Percentiles rank a stretch among this genome's conserved stretches.
phyloP scores from a whole-genome alignment of 1,140 invertebrate species.

The Monochamus saltuarius region DNA sequence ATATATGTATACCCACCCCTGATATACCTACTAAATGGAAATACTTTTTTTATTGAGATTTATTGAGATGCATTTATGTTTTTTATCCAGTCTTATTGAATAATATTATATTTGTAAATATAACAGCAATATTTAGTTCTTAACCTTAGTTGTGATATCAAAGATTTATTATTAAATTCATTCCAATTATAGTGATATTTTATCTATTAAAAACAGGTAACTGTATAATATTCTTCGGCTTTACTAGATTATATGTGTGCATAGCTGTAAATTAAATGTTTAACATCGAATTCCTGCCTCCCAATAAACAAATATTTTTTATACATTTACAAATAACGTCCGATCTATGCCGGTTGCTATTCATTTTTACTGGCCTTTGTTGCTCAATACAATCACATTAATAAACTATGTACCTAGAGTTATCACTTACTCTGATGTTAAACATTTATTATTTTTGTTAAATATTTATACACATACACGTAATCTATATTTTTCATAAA shows the following conservation, averaged over 20 bases:
- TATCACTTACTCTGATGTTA: slow-evolving; percentile 36
- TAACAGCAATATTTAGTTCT: slow-evolving; percentile 13
- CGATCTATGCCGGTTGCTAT: slow-evolving; percentile 25
- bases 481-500: slow-evolving; percentile 25
- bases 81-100: too few relatives aligned
- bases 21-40: too few relatives aligned
- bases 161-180: neutral
- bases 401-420: slow-evolving; percentile 23
- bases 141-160: slow-evolving; percentile 9
- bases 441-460: slow-evolving; percentile 43
- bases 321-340: slow-evolving; percentile 33
- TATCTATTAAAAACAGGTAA: neutral
- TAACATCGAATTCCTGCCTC: slow-evolving; percentile 43
- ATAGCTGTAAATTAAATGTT: slow-evolving; percentile 41
- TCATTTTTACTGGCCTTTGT: slow-evolving; percentile 34
- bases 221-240: neutral
- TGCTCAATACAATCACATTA: slow-evolving; percentile 39
- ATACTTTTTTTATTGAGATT: too few relatives aligned
- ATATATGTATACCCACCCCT: too few relatives aligned
- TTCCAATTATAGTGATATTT: neutral
- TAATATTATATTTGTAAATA: neutral
- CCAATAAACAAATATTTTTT: slow-evolving; percentile 41
- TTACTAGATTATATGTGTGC: slow-evolving; percentile 18
- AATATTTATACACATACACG: slow-evolving; percentile 10
- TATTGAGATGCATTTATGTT: too few relatives aligned